A percentile compares a stretch with the other conserved stretches of the same genome.
These are phyloP conservation scores for Bursaphelenchus okinawaensis DNA, from an alignment of 2,888 invertebrate genomes.

Conservation along the genomic window DNA sequence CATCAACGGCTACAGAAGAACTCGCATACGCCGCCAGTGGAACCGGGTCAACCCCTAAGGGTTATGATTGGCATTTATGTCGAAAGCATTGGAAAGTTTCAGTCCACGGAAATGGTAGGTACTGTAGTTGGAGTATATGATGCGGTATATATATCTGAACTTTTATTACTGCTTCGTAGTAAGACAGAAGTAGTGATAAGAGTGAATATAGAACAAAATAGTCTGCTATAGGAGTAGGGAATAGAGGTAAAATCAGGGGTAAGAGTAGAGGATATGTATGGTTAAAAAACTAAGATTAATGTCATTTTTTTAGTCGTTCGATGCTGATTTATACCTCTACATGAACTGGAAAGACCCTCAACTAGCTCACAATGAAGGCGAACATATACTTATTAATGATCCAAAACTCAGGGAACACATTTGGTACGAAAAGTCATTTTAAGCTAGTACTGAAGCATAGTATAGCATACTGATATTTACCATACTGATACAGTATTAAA, in stretches of 20 bases:
- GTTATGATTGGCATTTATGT: slow-evolving; percentile 36
- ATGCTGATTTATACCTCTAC: slow-evolving; percentile 46
- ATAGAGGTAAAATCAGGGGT: too few species aligned
- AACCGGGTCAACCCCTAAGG: slow-evolving; percentile 19
- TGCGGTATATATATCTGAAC: background rate
- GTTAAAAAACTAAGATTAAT: too few species aligned
- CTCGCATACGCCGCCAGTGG: slow-evolving; percentile 23
- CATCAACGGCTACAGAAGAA: slow-evolving; percentile 15
- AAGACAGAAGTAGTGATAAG: too few species aligned
- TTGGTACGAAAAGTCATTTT: slow-evolving; percentile 31
- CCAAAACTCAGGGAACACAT: slow-evolving; percentile 40
- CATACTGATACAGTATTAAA: too few species aligned
- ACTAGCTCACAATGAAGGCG: slow-evolving; percentile 38
- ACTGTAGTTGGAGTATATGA: background rate
- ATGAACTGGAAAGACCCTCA: slow-evolving; percentile 25
- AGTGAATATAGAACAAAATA: too few species aligned
- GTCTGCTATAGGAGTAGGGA: too few species aligned
- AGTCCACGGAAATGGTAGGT: slow-evolving; percentile 29
- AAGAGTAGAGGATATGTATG: too few species aligned
- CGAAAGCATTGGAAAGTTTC: slow-evolving; percentile 30
- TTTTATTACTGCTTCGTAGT: background rate
- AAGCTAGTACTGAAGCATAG: too few species aligned
- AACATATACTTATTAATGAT: slow-evolving; percentile 47
- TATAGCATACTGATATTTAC: too few species aligned
- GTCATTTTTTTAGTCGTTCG: slow-evolving; percentile 42